Evolutionary conservation across 64 coral and sea anemone genomes (phyloP), one percentile per base, ranked within the genome.

Genomic region (Pachyseris speciosa): DNA sequence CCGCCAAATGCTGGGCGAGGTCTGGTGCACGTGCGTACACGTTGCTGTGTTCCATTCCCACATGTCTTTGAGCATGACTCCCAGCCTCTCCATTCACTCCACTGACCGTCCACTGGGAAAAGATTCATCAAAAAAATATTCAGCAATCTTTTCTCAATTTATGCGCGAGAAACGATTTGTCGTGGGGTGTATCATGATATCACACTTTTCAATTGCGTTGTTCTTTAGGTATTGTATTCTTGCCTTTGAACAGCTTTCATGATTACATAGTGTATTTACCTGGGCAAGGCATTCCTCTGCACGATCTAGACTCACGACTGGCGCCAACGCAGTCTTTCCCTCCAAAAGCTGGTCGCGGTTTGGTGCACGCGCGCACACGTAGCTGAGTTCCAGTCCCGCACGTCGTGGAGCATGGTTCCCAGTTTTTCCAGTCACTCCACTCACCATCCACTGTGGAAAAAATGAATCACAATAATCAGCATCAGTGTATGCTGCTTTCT

Each of bases 1-100:
- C 90, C 90, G 6, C 90, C 90, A 92, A 86, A 85, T 13, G 39
- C 32, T 39, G 90, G 90, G 9, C 42, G 67, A 10, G 90, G 90
- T 39, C 73, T 51, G n/a, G 81, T 86, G 30, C 90, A 92, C 5
- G 34, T 37, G 17, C 90, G 80, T 26, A 16, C 71, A n/a, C 83
- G 49, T 58, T 53, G 51, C 60, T 92, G 69, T 13, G 61, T 11
- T 49, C 90, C 90, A 78, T n/a, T 55, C 28, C 80, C 90, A 66
- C 90, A 92, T 7, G 81, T 77, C 24, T 1, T 86, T 10, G 42
- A 81, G 47, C 90, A 92, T 7, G 9, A 31, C 55, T 43, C 33
- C 80, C 80, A 76, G 10, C 10, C 27, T 19, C 32, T 52, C 80
- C 80, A 92, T 5, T 74, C 13, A 5, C 29, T 86, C 80, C 69